Evolutionary conservation across 2,113 vertebrate genomes (phyloP).

Genomic region (Phylloscopus trochilus): DNA sequence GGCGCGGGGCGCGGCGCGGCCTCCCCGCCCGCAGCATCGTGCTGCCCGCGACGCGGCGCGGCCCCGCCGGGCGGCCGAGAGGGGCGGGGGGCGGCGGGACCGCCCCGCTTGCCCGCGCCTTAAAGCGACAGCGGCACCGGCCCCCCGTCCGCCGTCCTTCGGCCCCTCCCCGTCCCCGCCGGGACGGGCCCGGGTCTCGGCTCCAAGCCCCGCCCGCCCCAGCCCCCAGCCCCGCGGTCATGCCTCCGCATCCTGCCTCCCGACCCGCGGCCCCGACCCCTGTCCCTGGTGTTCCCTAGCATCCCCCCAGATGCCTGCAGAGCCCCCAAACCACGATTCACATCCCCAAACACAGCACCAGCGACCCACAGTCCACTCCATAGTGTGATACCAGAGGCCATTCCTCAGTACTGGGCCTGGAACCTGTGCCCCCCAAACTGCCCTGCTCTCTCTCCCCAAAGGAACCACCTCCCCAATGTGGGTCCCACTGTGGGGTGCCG

Average conservation of each 20-base stretch:
- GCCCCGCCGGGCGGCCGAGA: too few relatives aligned
- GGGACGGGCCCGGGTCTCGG: background rate
- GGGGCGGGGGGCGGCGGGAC: background rate
- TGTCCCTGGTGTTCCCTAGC: background rate
- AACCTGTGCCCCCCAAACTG: background rate
- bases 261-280: background rate
- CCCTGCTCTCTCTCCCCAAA: background rate
- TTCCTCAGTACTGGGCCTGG: background rate
- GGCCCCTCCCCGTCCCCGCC: background rate
- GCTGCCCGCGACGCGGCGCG: too few relatives aligned
- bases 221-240: background rate
- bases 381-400: too few relatives aligned
- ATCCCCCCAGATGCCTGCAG: background rate
- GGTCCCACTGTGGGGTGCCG: accelerated
- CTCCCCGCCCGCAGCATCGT: too few relatives aligned
- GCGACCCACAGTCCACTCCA: background rate
- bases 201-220: background rate
- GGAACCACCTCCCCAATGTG: background rate
- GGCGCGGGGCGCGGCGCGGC: too few relatives aligned
- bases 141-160: background rate
- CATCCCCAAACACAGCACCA: background rate
- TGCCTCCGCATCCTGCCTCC: background rate
- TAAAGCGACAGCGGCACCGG: slow-evolving; percentile 65
- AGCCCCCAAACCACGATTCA: background rate
- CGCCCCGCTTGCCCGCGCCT: slow-evolving; percentile 21